A percentile compares a stretch with the other conserved stretches of the same genome.
Conservation (phyloP, 2,113 vertebrate genomes). For the Catagonus wagneri region DNA sequence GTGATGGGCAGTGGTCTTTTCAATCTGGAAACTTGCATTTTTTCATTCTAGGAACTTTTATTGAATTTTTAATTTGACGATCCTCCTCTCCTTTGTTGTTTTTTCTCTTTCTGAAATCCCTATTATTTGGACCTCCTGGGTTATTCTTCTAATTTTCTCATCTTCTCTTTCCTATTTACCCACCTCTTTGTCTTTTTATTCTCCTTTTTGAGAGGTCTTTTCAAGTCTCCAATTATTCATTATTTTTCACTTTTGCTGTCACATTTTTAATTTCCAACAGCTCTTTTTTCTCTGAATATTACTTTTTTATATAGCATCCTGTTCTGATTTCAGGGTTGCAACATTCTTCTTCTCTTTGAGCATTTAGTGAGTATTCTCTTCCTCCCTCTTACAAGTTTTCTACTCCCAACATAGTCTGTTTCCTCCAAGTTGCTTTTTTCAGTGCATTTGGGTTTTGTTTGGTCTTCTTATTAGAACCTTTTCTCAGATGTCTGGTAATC, state of each 20-base stretch:
- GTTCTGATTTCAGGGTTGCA: background rate
- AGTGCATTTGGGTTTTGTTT: constrained; percentile 46
- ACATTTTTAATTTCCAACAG: constrained; percentile 3
- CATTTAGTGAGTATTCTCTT: background rate
- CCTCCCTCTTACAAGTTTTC: background rate
- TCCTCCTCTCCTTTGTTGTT: background rate
- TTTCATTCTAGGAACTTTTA: constrained; percentile 19
- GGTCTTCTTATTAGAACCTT: constrained; percentile 61
- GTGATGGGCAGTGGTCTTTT: background rate
- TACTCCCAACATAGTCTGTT: constrained; percentile 5
- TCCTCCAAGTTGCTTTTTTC: constrained; percentile 39
- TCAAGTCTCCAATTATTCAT: constrained; percentile 41
- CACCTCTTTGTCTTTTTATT: constrained; percentile 4
- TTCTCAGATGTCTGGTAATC: constrained; percentile 59
- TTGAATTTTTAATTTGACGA: constrained; percentile 41
- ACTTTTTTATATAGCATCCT: background rate
- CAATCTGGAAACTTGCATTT: background rate
- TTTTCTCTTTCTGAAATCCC: constrained; percentile 24
- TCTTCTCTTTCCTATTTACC: background rate
- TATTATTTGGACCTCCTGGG: background rate
- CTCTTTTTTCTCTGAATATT: constrained; percentile 25
- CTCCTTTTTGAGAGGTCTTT: background rate
- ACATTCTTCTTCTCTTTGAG: background rate
- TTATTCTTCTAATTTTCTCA: background rate
- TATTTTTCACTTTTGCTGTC: constrained; percentile 46